Conservation (phyloP, 37 sponge, comb jelly and placozoan genomes). For the Spongilla lacustris region DNA sequence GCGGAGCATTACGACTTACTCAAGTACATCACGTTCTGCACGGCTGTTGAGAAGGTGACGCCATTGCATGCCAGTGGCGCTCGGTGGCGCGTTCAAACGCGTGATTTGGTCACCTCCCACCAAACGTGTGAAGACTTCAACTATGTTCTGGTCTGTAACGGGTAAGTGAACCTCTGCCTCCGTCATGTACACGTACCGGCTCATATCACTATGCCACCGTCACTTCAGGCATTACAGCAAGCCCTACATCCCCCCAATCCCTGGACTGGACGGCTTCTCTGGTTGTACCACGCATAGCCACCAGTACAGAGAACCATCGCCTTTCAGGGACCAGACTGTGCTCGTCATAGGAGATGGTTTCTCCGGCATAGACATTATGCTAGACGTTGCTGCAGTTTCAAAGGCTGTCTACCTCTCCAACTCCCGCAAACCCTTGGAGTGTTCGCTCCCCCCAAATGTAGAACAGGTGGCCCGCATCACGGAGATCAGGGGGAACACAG, state of each 20-base stretch:
- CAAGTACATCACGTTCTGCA: conserved; percentile 50
- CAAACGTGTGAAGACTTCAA: conserved; percentile 46
- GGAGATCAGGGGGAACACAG: conserved; percentile 4
- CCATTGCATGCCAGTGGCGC: conserved; percentile 35
- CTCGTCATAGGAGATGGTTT: conserved; percentile 69
- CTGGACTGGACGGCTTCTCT: conserved; percentile 56
- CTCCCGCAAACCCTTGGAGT: not conserved
- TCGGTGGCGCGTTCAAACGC: conserved; percentile 52
- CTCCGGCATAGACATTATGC: conserved; percentile 75
- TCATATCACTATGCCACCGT: not conserved
- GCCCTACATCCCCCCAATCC: conserved; percentile 34
- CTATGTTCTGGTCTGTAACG: conserved; percentile 82
- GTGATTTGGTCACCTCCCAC: conserved; percentile 6
- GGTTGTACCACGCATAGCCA: conserved; percentile 74
- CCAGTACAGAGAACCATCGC: conserved; percentile 59
- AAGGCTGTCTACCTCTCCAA: conserved; percentile 45
- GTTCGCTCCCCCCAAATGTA: conserved; percentile 51
- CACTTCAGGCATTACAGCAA: conserved; percentile 63
- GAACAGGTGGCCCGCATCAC: conserved; percentile 28
- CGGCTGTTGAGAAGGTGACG: conserved; percentile 41
- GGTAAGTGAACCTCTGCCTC: conserved; percentile 56
- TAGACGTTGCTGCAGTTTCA: conserved; percentile 45
- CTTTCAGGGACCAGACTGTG: conserved; percentile 47
- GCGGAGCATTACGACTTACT: conserved; percentile 49
- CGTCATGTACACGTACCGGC: not conserved